Base-by-base conservation (phyloP, 1,140 invertebrate species). In the Anastrepha ludens region DNA sequence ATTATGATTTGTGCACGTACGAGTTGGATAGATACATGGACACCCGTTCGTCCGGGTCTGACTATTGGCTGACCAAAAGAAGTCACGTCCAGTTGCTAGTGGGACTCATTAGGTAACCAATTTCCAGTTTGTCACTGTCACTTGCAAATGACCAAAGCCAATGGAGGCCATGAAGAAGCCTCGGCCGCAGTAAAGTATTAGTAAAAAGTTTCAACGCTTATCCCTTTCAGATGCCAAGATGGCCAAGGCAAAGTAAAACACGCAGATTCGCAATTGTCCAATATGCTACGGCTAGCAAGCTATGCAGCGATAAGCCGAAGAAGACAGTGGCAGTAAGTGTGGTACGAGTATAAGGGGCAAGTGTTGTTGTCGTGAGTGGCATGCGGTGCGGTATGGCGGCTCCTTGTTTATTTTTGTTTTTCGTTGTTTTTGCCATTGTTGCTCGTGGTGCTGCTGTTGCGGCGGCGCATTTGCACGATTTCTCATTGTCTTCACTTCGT, bases 91-190 rank as follows among this genome's bases (percentile, higher is more conserved):
- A 81, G 74, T 81, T 81, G 74, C 74, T 58, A 81, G 74, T 81
- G 74, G 74, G 74, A 55, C 74, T 81, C 74, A 81, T 81, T 81
- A 81, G 74, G 74, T 41, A 81, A 81, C 17, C 74, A 81, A 81
- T 81, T 81, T 81, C 74, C 74, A 81, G 74, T 81, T 81, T 81
- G 74, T 81, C 74, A 81, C 74, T 81, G 74, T 55, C 74, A 81
- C 41, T 50, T 81, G 74, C 74, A 55, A 11, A 2, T n/a, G 41
- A 29, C 15, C 17, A 41, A 55, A 13, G 74, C 74, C 47, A 50
- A 81, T 47, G 70, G 39, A 39, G 15, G 17, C 70, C 39, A 11
- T 6, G 70, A n/a, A 41, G 13, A 15, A 44, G 41, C 4, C 5
- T 50, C 1, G 3, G n/a, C 8, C 11, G 2, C 1, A 2, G 50